A percentile compares a stretch with the other conserved stretches of the same genome.
phyloP scores from a whole-genome alignment of 2,888 invertebrate genomes.

The Parnassius apollo region DNA sequence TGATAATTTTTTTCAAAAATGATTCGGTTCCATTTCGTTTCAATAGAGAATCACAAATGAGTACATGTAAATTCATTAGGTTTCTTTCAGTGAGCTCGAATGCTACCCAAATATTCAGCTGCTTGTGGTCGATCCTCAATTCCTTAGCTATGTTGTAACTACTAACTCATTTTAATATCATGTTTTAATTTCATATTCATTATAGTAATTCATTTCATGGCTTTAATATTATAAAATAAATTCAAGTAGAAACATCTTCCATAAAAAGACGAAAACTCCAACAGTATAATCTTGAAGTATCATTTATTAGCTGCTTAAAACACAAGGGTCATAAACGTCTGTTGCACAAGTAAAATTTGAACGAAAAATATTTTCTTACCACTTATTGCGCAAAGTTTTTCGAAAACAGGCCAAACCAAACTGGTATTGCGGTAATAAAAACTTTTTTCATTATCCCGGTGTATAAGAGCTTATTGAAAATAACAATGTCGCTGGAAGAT shows the following conservation, averaged over 20 bases:
- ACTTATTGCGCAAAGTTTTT: conserved; percentile 40
- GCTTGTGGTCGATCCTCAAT: too few species aligned
- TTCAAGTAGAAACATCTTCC: neutral
- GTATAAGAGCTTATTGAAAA: conserved; percentile 72
- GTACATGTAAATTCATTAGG: too few species aligned
- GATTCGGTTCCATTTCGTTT: too few species aligned
- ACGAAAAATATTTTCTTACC: conserved; percentile 40
- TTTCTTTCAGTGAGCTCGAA: too few species aligned
- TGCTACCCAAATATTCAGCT: too few species aligned
- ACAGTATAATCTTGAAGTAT: conserved; percentile 17
- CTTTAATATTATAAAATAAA: too few species aligned
- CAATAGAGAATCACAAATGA: too few species aligned
- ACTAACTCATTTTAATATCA: too few species aligned
- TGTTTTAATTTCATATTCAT: too few species aligned
- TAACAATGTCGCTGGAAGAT: conserved; percentile 58
- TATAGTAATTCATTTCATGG: too few species aligned
- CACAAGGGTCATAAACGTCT: conserved; percentile 29
- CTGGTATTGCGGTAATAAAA: conserved; percentile 68
- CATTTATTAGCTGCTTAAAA: conserved; percentile 14
- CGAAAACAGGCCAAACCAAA: conserved; percentile 34
- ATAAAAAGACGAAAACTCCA: neutral
- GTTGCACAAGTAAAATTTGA: conserved; percentile 41
- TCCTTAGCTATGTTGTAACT: too few species aligned
- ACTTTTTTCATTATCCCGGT: conserved; percentile 73
- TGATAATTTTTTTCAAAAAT: too few species aligned